Base-by-base conservation (phyloP, 2,888 invertebrate species). In the Noctua janthina region DNA sequence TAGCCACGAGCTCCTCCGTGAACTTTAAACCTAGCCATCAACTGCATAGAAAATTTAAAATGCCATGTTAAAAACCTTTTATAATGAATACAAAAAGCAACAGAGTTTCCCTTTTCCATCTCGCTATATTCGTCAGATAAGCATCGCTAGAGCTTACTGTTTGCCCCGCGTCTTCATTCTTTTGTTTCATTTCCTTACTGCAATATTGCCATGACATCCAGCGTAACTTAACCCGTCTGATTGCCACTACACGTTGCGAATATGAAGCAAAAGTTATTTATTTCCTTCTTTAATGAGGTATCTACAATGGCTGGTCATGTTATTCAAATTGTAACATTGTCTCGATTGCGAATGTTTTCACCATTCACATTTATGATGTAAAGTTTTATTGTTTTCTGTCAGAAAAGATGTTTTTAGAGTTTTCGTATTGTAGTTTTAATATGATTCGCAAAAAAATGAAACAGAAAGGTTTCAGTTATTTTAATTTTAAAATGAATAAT, bases 201-300 rank as follows among this genome's bases (percentile, higher is more conserved):
- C 94, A 93, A 94, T 95, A 94, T 94, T 93, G 92, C 93, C 90
- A 88, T 94, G 92, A 93, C 93, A 93, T 92, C 94, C 95, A 95
- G 90, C 86, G 86, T 94, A 94, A 93, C 89, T 92, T 92, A 92
- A 92, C 90, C 94, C 84, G 91, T 69, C 82, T 89, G 91, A 91
- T 92, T 92, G 90, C 89, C 89, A 89, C 89, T 92, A 89, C 88
- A 89, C 82, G 83, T 79, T 82, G 87, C 81, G 86, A 90, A 91
- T 86, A 88, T 90, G 87, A 88, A 91, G 83, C 86, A 88, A 86
- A 90, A 87, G 80, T 83, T 90, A 90, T 89, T 89, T 89, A 91
- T 89, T 88, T 91, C 90, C 87, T 90, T 84, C 87, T 89, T 83
- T 90, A 91, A 91, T 90, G 90, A 92, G 85, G 92, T 92, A 78